Evolutionary conservation across 2,797 vertebrate genomes (phyloP).

Genomic region (Potorous gilbertii): DNA sequence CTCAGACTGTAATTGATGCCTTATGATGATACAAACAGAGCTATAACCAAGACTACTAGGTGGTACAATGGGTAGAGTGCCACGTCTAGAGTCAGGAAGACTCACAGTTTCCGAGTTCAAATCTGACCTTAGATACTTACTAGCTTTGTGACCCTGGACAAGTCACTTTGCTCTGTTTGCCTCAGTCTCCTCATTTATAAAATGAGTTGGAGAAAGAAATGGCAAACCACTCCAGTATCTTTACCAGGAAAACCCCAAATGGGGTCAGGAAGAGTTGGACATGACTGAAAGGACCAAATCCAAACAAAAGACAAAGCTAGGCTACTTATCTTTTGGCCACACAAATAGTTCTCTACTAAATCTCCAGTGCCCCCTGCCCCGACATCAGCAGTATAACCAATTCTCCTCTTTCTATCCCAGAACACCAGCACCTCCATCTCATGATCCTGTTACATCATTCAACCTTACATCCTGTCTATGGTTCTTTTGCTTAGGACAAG

Average conservation of each 20-base stretch:
- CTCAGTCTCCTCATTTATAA: not conserved
- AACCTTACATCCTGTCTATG: not conserved
- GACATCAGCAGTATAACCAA: not conserved
- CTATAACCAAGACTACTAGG: not conserved
- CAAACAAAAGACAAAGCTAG: not conserved
- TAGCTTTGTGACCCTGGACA: not conserved
- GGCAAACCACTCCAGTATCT: not conserved
- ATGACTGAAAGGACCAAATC: not conserved
- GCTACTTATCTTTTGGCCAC: not conserved
- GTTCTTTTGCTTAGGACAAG: not conserved
- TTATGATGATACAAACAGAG: not conserved
- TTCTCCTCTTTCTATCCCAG: not conserved
- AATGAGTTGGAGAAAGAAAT: not conserved
- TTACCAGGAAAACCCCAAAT: not conserved
- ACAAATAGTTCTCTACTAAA: not conserved
- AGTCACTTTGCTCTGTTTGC: not conserved
- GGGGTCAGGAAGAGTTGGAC: not conserved
- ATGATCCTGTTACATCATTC: not conserved
- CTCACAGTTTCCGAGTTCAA: not conserved
- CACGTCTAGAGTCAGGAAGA: not conserved
- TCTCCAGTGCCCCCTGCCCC: not conserved
- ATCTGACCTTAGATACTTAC: not conserved
- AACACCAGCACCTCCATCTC: not conserved
- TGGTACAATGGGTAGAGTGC: not conserved
- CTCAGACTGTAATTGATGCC: not conserved